phyloP scores from a whole-genome alignment of 1,140 invertebrate species.

The Drosophila nikananu region DNA sequence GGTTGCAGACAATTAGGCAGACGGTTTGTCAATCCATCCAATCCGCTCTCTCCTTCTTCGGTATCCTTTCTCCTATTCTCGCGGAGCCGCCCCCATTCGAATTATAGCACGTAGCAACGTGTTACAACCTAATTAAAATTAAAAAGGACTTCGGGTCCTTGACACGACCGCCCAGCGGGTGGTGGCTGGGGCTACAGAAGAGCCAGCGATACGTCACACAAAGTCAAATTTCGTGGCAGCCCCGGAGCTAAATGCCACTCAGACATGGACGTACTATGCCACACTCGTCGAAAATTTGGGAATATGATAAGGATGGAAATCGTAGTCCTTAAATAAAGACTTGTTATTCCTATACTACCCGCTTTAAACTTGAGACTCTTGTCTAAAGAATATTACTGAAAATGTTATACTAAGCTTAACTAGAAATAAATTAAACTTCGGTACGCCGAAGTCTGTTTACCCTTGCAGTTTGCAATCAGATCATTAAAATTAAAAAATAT shows the following conservation, averaged over 20 bases:
- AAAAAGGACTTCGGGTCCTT: constrained; percentile 72
- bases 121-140: constrained; percentile 83
- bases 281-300: neutral
- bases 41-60: constrained; percentile 45
- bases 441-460: too few relatives aligned
- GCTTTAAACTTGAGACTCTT: neutral
- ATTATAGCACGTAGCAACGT: constrained; percentile 77
- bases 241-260: constrained; percentile 73
- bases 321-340: too few relatives aligned
- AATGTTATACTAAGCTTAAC: neutral
- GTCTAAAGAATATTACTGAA: too few relatives aligned
- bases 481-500: too few relatives aligned
- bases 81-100: constrained; percentile 31
- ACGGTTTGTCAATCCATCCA: constrained; percentile 42
- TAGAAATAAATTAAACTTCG: too few relatives aligned
- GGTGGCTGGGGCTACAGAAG: constrained; percentile 9
- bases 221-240: constrained; percentile 78
- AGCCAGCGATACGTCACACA: constrained; percentile 63
- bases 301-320: neutral
- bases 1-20: constrained; percentile 70
- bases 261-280: constrained; percentile 55
- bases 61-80: constrained; percentile 10
- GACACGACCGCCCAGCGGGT: constrained; percentile 65
- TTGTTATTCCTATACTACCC: too few relatives aligned
- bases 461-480: too few relatives aligned